Base-by-base conservation (phyloP, 92 coral and sea anemone genomes). In the Diadumene lineata region DNA sequence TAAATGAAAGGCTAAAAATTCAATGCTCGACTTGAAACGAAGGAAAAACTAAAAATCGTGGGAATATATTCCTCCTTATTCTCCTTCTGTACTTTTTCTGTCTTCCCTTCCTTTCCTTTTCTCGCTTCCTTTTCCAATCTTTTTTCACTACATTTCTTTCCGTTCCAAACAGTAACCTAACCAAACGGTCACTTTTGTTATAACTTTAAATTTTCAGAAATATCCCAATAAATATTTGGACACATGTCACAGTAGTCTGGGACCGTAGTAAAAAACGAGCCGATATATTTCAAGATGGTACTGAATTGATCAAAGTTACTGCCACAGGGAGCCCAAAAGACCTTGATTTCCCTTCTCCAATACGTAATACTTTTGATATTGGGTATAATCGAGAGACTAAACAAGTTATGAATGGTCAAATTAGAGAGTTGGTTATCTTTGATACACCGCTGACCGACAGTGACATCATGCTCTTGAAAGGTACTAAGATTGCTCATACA, bases 241-340 rank as follows among this genome's bases (percentile, higher is more conserved):
- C 72, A n/a, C 72, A 68, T 43, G 56, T 68, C 0, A 57, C 51
- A 13, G 72, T 51, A 21, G 32, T 29, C 31, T 68, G 72, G 72
- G 27, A 43, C 21, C 48, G 72, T 23, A 32, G 7, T 6, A 68
- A 26, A 26, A 68, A 43, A 23, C 72, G 34, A 32, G 70, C 51
- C n/a, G 34, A 18, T 7, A n/a, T 65, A 21, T 65, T 31, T 32
- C 70, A 65, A 65, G 70, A 65, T 16, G 70, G 70, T 8, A 1
- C 24, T 21, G 22, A 65, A 44, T 1, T 65, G 1, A 17, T 0
- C n/a, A 16, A 31, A 44, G 6, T 3, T 16, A 31, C 50, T 2
- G 23, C 70, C 23, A 25, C 44, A 34, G 10, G 23, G 0, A 65
- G 50, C 26, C 17, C 68, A 17, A 13, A 32, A 24, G 50, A 65